Conservation (phyloP, 2,797 vertebrate species). For the Tokudaia muenninki region DNA sequence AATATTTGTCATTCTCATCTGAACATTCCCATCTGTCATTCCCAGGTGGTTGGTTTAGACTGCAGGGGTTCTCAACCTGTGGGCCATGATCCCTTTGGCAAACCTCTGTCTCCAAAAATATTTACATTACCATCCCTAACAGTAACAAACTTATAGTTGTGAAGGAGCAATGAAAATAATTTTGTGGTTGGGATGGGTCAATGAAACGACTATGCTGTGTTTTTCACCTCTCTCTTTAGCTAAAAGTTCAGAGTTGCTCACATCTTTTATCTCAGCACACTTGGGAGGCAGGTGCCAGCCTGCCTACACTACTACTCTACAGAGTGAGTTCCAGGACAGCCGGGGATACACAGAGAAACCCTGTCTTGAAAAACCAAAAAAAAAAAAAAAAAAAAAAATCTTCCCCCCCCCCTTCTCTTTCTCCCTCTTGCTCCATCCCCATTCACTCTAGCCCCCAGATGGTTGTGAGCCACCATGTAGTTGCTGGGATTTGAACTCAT, state of each 20-base stretch:
- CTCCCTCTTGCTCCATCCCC: too few relatives aligned
- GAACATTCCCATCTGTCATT: neutral
- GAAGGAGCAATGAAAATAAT: neutral
- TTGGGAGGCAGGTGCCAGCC: too few relatives aligned
- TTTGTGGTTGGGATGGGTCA: neutral
- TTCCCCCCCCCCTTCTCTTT: too few relatives aligned
- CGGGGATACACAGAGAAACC: too few relatives aligned
- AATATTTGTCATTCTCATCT: neutral
- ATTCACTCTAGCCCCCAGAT: too few relatives aligned
- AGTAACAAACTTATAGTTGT: neutral
- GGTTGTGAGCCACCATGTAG: too few relatives aligned
- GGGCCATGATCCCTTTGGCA: neutral
- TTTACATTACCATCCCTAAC: neutral
- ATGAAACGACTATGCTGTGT: neutral
- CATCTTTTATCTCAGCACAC: too few relatives aligned
- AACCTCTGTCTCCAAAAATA: neutral
- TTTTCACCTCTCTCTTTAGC: neutral
- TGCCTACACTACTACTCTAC: too few relatives aligned
- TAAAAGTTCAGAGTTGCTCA: neutral
- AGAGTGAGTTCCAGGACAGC: too few relatives aligned
- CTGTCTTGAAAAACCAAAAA: too few relatives aligned
- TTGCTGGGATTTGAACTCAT: too few relatives aligned
- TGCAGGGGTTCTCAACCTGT: neutral
- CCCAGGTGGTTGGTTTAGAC: neutral
- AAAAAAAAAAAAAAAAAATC: too few relatives aligned